phyloP scores from a whole-genome alignment of 2,113 vertebrate species.

The Eretmochelys imbricata region DNA sequence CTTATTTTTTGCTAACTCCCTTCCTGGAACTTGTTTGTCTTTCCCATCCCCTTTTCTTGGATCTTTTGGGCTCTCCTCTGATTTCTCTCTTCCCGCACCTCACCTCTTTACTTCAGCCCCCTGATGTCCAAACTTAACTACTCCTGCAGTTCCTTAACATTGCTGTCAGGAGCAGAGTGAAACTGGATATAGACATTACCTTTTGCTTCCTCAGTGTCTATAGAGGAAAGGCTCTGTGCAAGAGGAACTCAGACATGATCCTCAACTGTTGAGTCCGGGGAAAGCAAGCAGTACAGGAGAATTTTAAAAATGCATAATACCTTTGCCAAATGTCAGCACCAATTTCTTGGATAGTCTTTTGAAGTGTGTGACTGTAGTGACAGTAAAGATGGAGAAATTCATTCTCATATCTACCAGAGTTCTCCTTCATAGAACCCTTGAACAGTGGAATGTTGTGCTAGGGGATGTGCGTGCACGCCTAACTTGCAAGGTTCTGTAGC shows the following conservation, averaged over 20 bases:
- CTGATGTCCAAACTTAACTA: neutral
- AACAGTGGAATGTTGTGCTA: neutral
- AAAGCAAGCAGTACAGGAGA: neutral
- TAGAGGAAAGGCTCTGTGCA: neutral
- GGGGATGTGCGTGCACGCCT: neutral
- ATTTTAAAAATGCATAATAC: neutral
- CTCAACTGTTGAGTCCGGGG: neutral
- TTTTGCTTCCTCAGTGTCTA: neutral
- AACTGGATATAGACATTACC: neutral
- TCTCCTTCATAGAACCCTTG: neutral
- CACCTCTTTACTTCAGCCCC: neutral
- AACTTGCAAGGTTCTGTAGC: neutral
- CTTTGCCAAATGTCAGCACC: rapidly evolving
- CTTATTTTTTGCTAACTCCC: neutral
- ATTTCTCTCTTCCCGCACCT: rapidly evolving
- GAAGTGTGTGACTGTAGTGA: neutral
- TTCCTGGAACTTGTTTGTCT: neutral
- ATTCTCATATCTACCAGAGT: rapidly evolving
- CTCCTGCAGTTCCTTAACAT: rapidly evolving
- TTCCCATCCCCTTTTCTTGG: neutral
- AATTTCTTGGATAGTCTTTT: neutral
- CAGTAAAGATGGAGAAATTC: too few relatives aligned
- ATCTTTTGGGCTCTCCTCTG: neutral
- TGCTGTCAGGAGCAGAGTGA: neutral
- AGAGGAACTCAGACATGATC: neutral